Percentiles rank a stretch among this genome's conserved stretches.
Conservation (phyloP, 2,888 invertebrate species). For the Caenorhabditis sp. region DNA sequence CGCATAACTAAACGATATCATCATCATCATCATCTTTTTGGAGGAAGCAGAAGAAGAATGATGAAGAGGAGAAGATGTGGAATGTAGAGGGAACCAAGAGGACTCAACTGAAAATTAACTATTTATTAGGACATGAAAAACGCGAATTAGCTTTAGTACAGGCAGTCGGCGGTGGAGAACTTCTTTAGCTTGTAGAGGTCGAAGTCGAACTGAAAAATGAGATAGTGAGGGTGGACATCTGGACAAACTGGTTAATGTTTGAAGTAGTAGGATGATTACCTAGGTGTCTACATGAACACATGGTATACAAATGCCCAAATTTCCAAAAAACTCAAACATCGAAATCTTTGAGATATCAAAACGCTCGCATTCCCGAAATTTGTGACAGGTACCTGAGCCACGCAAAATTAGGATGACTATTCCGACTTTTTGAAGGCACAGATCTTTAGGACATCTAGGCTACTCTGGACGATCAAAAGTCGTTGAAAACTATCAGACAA, state of each 20-base stretch:
- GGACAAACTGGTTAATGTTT: not conserved
- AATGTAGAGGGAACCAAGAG: not conserved
- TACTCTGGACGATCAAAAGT: no score
- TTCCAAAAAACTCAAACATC: not conserved
- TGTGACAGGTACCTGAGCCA: no score
- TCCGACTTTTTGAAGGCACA: no score
- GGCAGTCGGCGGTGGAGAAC: slow-evolving; percentile 38
- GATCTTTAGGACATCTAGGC: no score
- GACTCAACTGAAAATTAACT: slow-evolving; percentile 34
- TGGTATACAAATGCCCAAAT: not conserved
- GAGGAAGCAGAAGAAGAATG: slow-evolving; percentile 3
- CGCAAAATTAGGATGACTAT: no score
- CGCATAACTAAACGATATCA: slow-evolving; percentile 23
- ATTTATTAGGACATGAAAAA: slow-evolving; percentile 23
- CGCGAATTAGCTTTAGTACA: slow-evolving; percentile 16
- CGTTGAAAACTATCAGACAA: no score
- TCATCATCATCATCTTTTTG: not conserved
- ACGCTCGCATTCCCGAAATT: no score
- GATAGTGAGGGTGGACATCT: not conserved
- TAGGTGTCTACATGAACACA: no score
- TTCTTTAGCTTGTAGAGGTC: slow-evolving; percentile 30
- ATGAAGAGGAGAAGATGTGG: slow-evolving; percentile 6
- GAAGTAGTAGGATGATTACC: no score
- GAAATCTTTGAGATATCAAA: no score
- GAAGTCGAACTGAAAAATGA: slow-evolving; percentile 27